Evolutionary conservation across 2,113 vertebrate genomes (phyloP).

Genomic region (Cacatua alba): DNA sequence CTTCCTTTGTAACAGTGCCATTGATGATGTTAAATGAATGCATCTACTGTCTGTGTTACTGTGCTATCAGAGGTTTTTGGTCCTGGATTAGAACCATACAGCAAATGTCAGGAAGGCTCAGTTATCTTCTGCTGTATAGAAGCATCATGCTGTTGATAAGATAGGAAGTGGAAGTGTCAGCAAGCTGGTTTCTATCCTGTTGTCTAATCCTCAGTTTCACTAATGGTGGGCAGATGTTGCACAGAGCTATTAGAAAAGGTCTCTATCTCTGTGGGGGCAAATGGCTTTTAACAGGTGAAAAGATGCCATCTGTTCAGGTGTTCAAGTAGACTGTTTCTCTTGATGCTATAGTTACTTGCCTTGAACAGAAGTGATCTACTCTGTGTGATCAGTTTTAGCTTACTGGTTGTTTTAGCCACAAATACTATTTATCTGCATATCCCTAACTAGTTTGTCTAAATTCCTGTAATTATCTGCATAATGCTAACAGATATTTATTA

Average conservation of each 20-base stretch:
- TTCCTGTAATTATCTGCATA: background rate
- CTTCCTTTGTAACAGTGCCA: background rate
- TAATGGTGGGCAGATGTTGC: background rate
- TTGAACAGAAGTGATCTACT: background rate
- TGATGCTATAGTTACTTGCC: fast-evolving
- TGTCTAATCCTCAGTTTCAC: background rate
- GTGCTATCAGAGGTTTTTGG: background rate
- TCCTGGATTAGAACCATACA: background rate
- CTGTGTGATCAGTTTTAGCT: background rate
- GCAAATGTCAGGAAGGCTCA: background rate
- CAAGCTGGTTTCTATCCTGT: background rate
- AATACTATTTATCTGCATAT: fast-evolving
- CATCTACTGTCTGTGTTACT: background rate
- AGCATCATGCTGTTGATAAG: background rate
- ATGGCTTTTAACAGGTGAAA: background rate
- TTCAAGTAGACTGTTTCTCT: background rate
- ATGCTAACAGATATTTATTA: background rate
- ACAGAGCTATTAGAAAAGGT: background rate
- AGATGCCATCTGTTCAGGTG: background rate
- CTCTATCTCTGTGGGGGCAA: background rate
- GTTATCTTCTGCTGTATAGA: background rate
- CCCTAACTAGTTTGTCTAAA: background rate
- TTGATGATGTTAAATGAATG: background rate
- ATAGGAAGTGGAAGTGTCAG: background rate
- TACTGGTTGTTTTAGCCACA: background rate